Conservation (phyloP, 1,140 invertebrate species). For the Goniozus legneri region DNA sequence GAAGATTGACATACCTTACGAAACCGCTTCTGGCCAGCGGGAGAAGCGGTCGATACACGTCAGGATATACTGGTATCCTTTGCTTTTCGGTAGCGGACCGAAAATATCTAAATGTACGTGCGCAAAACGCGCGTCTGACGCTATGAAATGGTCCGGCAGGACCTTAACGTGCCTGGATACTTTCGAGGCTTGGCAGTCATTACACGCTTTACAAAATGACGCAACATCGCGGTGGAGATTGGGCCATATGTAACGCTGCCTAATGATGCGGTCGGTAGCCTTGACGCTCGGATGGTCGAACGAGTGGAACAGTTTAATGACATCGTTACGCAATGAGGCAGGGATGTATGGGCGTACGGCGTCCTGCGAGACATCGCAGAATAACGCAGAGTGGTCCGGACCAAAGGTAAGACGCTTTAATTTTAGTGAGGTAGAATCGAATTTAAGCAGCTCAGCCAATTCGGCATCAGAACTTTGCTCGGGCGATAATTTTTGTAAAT, state of each 20-base stretch:
- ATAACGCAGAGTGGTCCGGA: background rate
- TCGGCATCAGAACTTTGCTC: background rate
- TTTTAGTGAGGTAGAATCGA: too few relatives aligned
- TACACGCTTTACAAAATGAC: conserved; percentile 13
- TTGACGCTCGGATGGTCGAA: too few relatives aligned
- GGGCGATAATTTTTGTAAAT: background rate
- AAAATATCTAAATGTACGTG: too few relatives aligned
- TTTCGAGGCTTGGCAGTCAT: conserved; percentile 23
- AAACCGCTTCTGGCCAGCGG: too few relatives aligned
- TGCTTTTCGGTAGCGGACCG: too few relatives aligned
- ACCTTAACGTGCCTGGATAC: conserved; percentile 10
- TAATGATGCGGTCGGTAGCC: background rate
- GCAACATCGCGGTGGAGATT: conserved; percentile 10
- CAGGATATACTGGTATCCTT: too few relatives aligned
- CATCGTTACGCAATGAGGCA: background rate
- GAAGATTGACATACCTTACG: too few relatives aligned
- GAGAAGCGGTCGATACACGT: too few relatives aligned
- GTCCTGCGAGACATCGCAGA: conserved; percentile 1
- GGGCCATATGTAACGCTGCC: conserved; percentile 11
- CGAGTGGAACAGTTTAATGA: too few relatives aligned
- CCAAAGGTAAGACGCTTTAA: background rate
- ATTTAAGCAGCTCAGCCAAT: too few relatives aligned
- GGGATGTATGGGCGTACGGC: conserved; percentile 1
- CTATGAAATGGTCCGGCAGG: background rate
- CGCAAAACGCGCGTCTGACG: too few relatives aligned